phyloP scores from a whole-genome alignment of 2,113 vertebrate genomes.

The Oreamnos americanus region DNA sequence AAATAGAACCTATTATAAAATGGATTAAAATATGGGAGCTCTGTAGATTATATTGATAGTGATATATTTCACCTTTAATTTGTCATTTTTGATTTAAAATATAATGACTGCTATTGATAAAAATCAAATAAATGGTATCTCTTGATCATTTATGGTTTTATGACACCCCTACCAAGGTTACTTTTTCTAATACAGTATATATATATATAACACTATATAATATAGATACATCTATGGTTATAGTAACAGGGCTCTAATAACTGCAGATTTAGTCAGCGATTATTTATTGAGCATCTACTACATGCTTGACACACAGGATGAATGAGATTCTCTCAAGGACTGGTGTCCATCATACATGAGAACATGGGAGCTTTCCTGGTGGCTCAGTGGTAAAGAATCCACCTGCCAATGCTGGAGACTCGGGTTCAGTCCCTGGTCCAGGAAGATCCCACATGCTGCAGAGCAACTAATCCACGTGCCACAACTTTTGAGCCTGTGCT shows the following conservation, averaged over 20 bases:
- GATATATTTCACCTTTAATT: conserved; percentile 65
- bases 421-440: neutral
- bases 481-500: neutral
- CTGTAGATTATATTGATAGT: conserved; percentile 48
- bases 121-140: conserved; percentile 71
- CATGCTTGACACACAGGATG: neutral
- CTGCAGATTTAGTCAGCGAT: neutral
- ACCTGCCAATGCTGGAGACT: neutral
- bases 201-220: neutral
- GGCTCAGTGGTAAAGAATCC: neutral
- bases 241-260: neutral
- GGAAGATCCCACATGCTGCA: neutral
- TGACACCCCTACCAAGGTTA: neutral
- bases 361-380: neutral
- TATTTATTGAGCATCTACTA: neutral
- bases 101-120: conserved; percentile 55
- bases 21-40: conserved; percentile 9
- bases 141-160: conserved; percentile 55
- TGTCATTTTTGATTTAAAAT: conserved; percentile 72
- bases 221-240: neutral
- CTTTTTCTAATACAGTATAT: neutral
- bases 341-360: neutral
- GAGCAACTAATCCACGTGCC: neutral
- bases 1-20: conserved; percentile 39
- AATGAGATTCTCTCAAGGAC: neutral